Base-by-base conservation (phyloP, 1,140 invertebrate species). In the Caerostris extrusa region DNA sequence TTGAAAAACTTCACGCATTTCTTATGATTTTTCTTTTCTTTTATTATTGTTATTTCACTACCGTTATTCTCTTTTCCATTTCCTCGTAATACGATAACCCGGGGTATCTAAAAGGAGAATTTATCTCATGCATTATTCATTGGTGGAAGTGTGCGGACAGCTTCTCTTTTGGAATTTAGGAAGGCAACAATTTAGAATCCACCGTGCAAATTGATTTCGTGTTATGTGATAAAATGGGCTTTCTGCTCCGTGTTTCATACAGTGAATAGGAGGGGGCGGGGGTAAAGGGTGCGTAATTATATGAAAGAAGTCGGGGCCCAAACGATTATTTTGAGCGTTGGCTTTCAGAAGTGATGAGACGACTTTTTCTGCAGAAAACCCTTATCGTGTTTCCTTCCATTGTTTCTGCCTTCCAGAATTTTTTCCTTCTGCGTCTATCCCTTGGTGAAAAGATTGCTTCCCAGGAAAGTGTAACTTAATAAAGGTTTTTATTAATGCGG, bases 121-220 rank as follows among this genome's bases (percentile, higher is more conserved):
- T 71, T 58, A 50, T 77, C n/a, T 69, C 56, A 90, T 90, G 58
- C 55, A 90, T 90, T 90, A 90, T 90, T 71, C 88, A 90, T 90
- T 19, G 88, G 55, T 55, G 56, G 64, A 53, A 58, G 67, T 55
- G 67, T 90, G 60, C 53, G 67, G 88, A 57, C 88, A 90, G 88
- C 88, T 56, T 90, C 77, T 90, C 88, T 90, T 90, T 90, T 55
- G 8, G 61, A 34, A 61, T 61, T 77, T 56, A 71, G 67, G 53
- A 71, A 55, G 64, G 88, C 56, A 90, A 90, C 88, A 90, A 71
- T 58, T 90, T 90, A 34, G 88, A 57, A 77, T 58, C 67, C 57
- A 14, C 55, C 88, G 34, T 90, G 67, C 88, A 90, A 90, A 90
- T 90, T 90, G 67, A 90, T 90, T 90, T 90, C 88, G 57, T 71